A percentile compares a stretch with the other conserved stretches of the same genome.
Conservation (phyloP, 1,140 invertebrate species). For the Littorina saxatilis region DNA sequence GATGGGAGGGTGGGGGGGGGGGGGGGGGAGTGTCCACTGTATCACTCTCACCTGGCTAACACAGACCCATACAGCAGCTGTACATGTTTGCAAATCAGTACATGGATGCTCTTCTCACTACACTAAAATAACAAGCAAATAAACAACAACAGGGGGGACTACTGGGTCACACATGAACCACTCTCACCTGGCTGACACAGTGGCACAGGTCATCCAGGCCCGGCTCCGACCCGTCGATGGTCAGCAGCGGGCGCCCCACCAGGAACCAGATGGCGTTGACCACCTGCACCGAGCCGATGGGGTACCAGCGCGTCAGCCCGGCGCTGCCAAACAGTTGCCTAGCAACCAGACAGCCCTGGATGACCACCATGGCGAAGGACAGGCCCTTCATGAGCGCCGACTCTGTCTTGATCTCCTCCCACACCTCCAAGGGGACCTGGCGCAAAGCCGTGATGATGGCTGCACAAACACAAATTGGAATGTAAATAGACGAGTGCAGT, state of each 20-base stretch:
- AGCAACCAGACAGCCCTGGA: slow-evolving; percentile 64
- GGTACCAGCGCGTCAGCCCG: slow-evolving; percentile 70
- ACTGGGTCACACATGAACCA: background rate
- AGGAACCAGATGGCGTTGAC: slow-evolving; percentile 61
- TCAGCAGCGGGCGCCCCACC: slow-evolving; percentile 49
- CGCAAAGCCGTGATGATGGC: slow-evolving; percentile 68
- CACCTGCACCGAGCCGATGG: slow-evolving; percentile 63
- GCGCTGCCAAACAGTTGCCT: slow-evolving; percentile 69
- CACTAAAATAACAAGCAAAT: no score
- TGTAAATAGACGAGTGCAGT: no score
- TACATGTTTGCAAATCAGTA: no score
- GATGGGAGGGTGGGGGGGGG: no score
- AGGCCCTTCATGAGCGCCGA: slow-evolving; percentile 52
- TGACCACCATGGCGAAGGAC: slow-evolving; percentile 62
- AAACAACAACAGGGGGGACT: no score
- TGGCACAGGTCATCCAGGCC: slow-evolving; percentile 57
- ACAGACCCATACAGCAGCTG: no score
- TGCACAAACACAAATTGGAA: slow-evolving; percentile 44
- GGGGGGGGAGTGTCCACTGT: no score
- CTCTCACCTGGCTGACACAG: slow-evolving; percentile 58
- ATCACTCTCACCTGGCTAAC: no score
- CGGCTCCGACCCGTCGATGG: slow-evolving; percentile 55
- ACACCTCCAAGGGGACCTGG: slow-evolving; percentile 51
- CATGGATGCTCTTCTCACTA: no score
- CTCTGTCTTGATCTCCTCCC: slow-evolving; percentile 55